Evolutionary conservation across 2,797 vertebrate species (phyloP), one percentile per base, ranked within the genome.

Genomic region (Fistularia tabacaria): DNA sequence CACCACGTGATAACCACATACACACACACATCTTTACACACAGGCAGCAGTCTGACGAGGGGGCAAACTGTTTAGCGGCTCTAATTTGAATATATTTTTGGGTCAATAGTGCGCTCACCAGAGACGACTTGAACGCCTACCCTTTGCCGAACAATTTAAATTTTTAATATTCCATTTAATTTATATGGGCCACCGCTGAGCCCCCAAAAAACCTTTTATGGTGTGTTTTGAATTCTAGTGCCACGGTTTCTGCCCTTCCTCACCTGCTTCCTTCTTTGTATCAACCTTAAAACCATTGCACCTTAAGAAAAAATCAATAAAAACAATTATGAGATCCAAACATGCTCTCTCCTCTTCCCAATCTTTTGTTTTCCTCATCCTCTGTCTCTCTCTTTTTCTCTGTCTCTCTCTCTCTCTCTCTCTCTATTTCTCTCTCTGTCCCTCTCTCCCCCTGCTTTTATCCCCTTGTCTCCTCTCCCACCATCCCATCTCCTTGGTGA

Each of bases 11-110:
- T 25, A 25, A 25, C 2, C 25, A 25, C 25, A 25, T 5, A 25
- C 25, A 13, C 38, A 48, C 14, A 25, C 49, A 38, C 54, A 38
- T 50, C 43, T 47, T 61, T 51, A 49, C 74, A 62, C 49, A 56
- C 56, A 45, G 51, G 44, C 54, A 56, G 63, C 64, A 46, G 59
- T 48, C 59, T 49, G 42, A 69, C 52, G 58, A 70, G 80, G 80
- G 80, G 73, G 85, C 68, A 84, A 72, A 63, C 85, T 87, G 82
- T 88, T 92, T 88, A 89, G 84, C 74, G 80, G 78, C 85, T 84
- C 79, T 91, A 88, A 91, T 91, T 89, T 88, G 84, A 90, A 91
- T 91, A 88, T 90, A 89, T 89, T 87, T 91, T 90, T 90, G 88
- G 89, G 88, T 90, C 87, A 87, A 82, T 76, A 81, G 83, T 73